Evolutionary conservation across 2,888 invertebrate genomes (phyloP).

Genomic region (Phragmatobia fuliginosa): DNA sequence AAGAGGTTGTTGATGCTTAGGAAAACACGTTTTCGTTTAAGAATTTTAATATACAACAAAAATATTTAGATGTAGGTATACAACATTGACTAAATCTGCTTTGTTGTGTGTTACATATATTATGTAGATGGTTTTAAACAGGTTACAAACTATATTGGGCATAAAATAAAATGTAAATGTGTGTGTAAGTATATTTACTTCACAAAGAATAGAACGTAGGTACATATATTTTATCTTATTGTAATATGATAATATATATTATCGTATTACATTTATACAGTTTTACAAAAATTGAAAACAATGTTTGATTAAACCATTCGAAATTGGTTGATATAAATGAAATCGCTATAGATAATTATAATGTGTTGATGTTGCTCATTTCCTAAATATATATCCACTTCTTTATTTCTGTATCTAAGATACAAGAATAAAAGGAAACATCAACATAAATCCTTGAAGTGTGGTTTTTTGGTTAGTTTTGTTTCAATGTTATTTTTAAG

Average conservation of each 20-base stretch:
- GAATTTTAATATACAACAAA: background rate
- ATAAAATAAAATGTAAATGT: background rate
- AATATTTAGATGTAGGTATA: constrained; percentile 2
- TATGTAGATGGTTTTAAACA: background rate
- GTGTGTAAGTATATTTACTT: background rate
- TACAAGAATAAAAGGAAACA: too few relatives aligned
- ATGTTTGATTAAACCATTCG: background rate
- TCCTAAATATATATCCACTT: too few relatives aligned
- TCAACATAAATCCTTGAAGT: too few relatives aligned
- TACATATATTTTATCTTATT: too few relatives aligned
- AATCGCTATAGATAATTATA: too few relatives aligned
- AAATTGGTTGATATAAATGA: too few relatives aligned
- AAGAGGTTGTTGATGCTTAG: background rate
- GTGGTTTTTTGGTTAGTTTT: too few relatives aligned
- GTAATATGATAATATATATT: too few relatives aligned
- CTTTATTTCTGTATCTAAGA: too few relatives aligned
- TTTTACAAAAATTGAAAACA: background rate
- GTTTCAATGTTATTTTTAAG: too few relatives aligned
- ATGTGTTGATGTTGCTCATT: too few relatives aligned
- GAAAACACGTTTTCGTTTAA: constrained; percentile 10
- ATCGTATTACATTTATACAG: too few relatives aligned
- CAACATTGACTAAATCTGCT: background rate
- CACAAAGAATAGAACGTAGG: background rate
- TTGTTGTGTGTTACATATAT: background rate
- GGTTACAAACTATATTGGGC: background rate